Conservation (phyloP, 2,113 vertebrate species). For the Rhinopomastus cyanomelas region DNA sequence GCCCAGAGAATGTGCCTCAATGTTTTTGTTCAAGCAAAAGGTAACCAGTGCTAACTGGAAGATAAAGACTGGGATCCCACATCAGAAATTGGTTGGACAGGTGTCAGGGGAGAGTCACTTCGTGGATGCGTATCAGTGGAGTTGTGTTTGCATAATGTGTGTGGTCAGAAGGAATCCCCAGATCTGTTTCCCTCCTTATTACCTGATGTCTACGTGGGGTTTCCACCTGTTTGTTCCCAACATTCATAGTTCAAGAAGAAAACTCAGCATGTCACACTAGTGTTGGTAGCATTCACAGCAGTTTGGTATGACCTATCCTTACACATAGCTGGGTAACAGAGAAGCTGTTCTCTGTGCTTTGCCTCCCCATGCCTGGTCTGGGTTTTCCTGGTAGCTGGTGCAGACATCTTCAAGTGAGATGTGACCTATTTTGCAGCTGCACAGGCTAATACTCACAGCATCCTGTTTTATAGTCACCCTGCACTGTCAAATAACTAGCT, state of each 20-base stretch:
- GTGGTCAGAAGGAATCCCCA: background rate
- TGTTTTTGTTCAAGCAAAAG: background rate
- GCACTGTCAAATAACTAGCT: background rate
- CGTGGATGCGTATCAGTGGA: background rate
- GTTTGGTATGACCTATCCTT: background rate
- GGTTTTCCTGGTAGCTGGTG: background rate
- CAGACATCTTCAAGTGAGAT: background rate
- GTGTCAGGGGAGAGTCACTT: background rate
- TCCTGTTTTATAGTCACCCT: background rate
- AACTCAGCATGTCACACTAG: background rate
- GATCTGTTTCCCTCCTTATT: background rate
- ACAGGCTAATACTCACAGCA: background rate
- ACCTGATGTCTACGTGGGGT: background rate
- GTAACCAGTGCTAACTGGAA: background rate
- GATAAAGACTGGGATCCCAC: background rate
- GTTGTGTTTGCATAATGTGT: background rate
- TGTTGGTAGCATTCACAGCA: background rate
- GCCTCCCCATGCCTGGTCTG: background rate
- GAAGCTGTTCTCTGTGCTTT: background rate
- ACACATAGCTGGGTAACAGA: background rate
- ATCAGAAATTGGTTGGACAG: background rate
- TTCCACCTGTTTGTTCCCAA: background rate
- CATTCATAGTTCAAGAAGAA: background rate
- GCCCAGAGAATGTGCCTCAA: background rate
- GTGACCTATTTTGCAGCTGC: background rate